Base-by-base conservation (phyloP, 2,113 vertebrate species). In the Chloropsis cyanopogon region DNA sequence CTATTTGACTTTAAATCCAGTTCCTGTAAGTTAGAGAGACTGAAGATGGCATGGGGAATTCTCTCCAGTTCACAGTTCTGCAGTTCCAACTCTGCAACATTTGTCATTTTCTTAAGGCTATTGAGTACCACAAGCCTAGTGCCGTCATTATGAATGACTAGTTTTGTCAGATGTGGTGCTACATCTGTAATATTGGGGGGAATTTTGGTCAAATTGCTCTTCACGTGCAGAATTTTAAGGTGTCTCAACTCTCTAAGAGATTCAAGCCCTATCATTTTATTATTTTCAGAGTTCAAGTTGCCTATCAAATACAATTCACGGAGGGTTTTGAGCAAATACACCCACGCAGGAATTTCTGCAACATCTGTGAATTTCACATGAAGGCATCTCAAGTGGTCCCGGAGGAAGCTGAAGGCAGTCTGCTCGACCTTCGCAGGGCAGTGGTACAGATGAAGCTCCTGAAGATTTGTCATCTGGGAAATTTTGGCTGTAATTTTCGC, bases 361-460 rank as follows among this genome's bases (percentile, higher is more conserved):
- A 99, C 99, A 25, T 99, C 99, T 10, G 99, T 99, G 98, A 99
- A 99, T 95, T 99, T 99, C 93, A 99, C 99, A 24, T 99, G 98
- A 98, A 99, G 99, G 98, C 99, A 99, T 97, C 98, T 98, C 95
- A 99, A 98, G 98, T 99, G 98, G 97, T 99, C 99, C 9, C 99
- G 98, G 47, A 99, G 99, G 82, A 99, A 99, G 97, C 99, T 99
- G 94, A 99, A 99, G 68, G 99, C 99, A 16, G 98, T 99, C 96
- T 99, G 99, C 93, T 99, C 99, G 1, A 99, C 99, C 97, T 99
- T 99, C 2, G 99, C 98, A 11, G 99, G 99, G 94, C 99, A 99
- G 96, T 99, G 99, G 96, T 98, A 99, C 72, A 99, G 98, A 95
- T 99, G 99, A 78, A 99, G 98, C 95, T 99, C 99, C 94, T 99